Evolutionary conservation across 37 sponge, comb jelly and placozoan species (phyloP), one percentile per base, ranked within the genome.

Genomic region (Halisarca cf. caerulea): DNA sequence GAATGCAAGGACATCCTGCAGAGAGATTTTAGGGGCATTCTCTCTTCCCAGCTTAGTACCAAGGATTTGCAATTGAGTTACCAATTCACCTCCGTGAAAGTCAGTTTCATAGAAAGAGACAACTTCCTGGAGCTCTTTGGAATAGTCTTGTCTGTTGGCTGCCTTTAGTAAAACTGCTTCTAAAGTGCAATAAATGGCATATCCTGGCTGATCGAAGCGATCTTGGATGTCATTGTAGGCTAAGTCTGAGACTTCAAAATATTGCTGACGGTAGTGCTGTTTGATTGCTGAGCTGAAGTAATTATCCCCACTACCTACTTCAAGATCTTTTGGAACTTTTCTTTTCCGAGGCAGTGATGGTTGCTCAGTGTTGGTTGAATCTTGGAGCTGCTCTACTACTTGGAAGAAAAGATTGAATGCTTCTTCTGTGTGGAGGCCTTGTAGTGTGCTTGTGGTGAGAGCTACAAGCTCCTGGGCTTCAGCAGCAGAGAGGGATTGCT

Each of bases 221-320:
- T n/a, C n/a, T n/a, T n/a, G n/a, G n/a, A n/a, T n/a, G n/a, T n/a
- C n/a, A n/a, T n/a, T n/a, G n/a, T n/a, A n/a, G n/a, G n/a, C n/a
- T n/a, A 82, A 39, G 33, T 82, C 82, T 20, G 60, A 60, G 38
- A 66, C 64, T 66, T 82, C 82, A 59, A 30, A 82, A 30, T 60
- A 82, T 25, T 58, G 36, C 82, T 30, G 82, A 14, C 82, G 41
- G 60, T 82, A 82, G 38, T 61, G 28, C 17, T 8, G 17, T 33
- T 58, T 44, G 64, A 3, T 36, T 14, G 58, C 82, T 33, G 32
- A 6, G 36, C 23, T 37, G 24, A 59, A 82, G 21, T 82, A 62
- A 32, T 3, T 37, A 34, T 58, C 53, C 27, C 34, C 66, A 36
- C 20, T 40, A 34, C 43, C 82, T 60, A 60, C 82, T 6, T 82